These are phyloP conservation scores for Tor tambroides DNA, from an alignment of 2,113 vertebrate species.

Conservation along the genomic window DNA sequence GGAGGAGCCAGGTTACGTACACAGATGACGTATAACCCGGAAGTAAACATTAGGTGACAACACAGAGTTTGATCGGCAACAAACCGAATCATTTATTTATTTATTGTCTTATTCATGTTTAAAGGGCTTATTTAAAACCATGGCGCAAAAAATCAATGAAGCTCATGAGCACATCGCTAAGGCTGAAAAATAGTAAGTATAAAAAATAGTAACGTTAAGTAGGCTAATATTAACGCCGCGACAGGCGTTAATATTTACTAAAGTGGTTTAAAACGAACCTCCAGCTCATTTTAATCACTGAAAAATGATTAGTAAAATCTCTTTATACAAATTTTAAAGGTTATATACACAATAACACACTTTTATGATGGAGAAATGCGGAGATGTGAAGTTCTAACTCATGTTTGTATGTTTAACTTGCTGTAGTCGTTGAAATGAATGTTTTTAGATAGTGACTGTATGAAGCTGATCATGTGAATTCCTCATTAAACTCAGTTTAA, in stretches of 20 bases:
- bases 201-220: no score
- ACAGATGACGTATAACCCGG: background rate
- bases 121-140: conserved; percentile 55
- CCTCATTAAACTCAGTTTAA: conserved; percentile 73
- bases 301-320: background rate
- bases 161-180: conserved; percentile 84
- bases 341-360: background rate
- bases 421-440: background rate
- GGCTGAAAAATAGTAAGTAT: conserved; percentile 85
- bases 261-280: background rate
- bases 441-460: no score
- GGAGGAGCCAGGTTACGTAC: no score
- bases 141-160: conserved; percentile 89
- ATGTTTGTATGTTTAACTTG: background rate
- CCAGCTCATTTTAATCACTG: background rate
- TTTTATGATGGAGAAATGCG: background rate
- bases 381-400: background rate
- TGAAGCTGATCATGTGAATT: background rate
- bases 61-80: background rate
- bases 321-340: background rate
- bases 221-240: no score
- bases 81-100: background rate
- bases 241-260: background rate
- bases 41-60: background rate
- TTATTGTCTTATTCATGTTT: background rate